These are phyloP conservation scores for Hippopotamyrus pictus DNA, from an alignment of 2,797 vertebrate species.

Conservation along the genomic window DNA sequence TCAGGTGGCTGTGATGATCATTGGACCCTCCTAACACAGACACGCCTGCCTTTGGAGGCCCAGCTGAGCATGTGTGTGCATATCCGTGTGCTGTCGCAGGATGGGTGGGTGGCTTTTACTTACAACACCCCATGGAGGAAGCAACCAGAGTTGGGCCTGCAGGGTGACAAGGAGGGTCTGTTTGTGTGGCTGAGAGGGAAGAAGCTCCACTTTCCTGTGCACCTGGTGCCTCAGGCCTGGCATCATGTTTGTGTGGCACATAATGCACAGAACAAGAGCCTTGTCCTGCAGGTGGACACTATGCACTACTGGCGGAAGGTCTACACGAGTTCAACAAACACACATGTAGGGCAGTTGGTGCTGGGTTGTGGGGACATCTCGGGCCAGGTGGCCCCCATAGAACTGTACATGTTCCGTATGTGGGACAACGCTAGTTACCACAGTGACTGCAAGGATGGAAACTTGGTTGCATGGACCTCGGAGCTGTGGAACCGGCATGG, in stretches of 20 bases:
- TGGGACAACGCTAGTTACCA: slow-evolving; percentile 51
- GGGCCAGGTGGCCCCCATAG: slow-evolving; percentile 36
- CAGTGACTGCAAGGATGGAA: slow-evolving; percentile 54
- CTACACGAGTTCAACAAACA: slow-evolving; percentile 41
- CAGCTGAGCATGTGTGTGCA: slow-evolving; percentile 61
- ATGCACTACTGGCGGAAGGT: slow-evolving; percentile 36
- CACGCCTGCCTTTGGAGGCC: slow-evolving; percentile 41
- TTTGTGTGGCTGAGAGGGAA: slow-evolving; percentile 59
- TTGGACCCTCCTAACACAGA: slow-evolving; percentile 55
- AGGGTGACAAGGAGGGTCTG: slow-evolving; percentile 53
- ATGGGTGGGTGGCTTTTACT: slow-evolving; percentile 62
- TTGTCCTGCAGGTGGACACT: slow-evolving; percentile 52
- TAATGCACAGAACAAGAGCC: slow-evolving; percentile 39
- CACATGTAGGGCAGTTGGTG: slow-evolving; percentile 42
- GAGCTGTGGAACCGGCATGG: slow-evolving; percentile 49
- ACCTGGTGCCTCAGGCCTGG: slow-evolving; percentile 45
- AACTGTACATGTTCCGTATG: slow-evolving; percentile 66
- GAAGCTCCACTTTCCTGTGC: slow-evolving; percentile 50
- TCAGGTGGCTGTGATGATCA: slow-evolving; percentile 52
- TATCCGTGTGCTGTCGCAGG: slow-evolving; percentile 47
- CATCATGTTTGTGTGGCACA: slow-evolving; percentile 57
- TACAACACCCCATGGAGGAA: slow-evolving; percentile 46
- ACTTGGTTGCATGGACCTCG: slow-evolving; percentile 56
- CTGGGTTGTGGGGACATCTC: slow-evolving; percentile 51
- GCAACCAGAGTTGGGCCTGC: slow-evolving; percentile 53